Evolutionary conservation across 2,113 vertebrate species (phyloP).

Genomic region (Nyctibius bracteatus): DNA sequence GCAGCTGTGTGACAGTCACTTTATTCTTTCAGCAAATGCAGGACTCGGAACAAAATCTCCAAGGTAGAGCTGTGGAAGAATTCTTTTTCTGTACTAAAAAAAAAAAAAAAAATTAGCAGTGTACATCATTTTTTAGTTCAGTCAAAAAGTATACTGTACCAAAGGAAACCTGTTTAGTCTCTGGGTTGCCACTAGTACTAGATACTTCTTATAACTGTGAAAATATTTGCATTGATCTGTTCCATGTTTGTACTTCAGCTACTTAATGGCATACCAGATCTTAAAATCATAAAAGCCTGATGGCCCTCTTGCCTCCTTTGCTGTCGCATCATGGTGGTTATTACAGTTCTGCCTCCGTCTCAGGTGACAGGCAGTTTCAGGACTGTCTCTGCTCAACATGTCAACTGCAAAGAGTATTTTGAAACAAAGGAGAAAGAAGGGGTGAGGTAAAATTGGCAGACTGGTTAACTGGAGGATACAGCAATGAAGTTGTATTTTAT

Average conservation of each 20-base stretch:
- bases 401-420: neutral
- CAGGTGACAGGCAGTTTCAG: neutral
- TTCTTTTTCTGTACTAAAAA: neutral
- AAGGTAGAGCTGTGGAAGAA: neutral
- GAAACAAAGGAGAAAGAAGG: neutral
- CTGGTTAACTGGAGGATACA: neutral
- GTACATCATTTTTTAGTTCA: neutral
- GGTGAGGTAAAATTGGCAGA: neutral
- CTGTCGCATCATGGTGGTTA: fast-evolving
- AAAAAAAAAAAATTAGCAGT: neutral
- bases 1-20: neutral
- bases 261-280: neutral
- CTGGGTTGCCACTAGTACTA: neutral
- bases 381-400: neutral
- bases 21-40: neutral
- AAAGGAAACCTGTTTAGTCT: neutral
- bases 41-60: neutral
- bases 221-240: neutral
- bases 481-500: neutral
- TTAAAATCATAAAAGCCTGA: neutral
- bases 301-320: neutral
- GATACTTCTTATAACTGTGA: neutral
- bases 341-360: neutral
- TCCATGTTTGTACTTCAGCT: neutral
- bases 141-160: fast-evolving